Conservation (phyloP, 2,888 invertebrate genomes). For the Perdita meconis region DNA sequence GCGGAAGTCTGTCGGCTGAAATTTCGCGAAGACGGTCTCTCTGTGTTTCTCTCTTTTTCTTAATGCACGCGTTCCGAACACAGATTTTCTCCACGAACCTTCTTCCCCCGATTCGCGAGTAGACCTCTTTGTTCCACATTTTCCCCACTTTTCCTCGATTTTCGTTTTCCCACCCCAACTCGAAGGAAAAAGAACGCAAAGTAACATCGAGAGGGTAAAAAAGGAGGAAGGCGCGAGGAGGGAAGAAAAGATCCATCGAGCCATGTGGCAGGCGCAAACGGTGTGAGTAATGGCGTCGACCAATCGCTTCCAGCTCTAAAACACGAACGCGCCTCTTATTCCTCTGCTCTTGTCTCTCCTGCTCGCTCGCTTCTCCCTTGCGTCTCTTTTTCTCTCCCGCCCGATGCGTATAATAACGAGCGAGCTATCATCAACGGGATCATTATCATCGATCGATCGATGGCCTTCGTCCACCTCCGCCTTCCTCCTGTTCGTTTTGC, state of each 20-base stretch:
- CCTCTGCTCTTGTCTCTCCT: constrained; percentile 17
- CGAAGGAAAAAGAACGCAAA: constrained; percentile 20
- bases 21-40: too few species aligned
- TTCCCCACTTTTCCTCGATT: background rate
- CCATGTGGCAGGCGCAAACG: constrained; percentile 81
- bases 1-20: too few species aligned
- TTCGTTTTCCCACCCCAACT: too few species aligned
- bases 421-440: constrained; percentile 77
- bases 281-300: constrained; percentile 78
- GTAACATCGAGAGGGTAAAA: background rate
- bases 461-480: constrained; percentile 34
- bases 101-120: too few species aligned
- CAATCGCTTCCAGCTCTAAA: constrained; percentile 76
- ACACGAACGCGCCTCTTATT: constrained; percentile 70
- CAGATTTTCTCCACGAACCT: too few species aligned
- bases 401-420: constrained; percentile 74
- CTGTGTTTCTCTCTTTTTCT: too few species aligned
- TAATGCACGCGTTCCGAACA: too few species aligned
- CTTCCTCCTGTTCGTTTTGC: constrained; percentile 1
- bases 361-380: constrained; percentile 38
- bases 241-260: constrained; percentile 68
- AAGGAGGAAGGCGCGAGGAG: constrained; percentile 37
- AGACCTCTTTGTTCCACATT: background rate
- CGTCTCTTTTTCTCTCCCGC: constrained; percentile 25
- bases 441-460: constrained; percentile 75